Evolutionary conservation across 2,113 vertebrate genomes (phyloP).

Genomic region (Deroptyus accipitrinus): DNA sequence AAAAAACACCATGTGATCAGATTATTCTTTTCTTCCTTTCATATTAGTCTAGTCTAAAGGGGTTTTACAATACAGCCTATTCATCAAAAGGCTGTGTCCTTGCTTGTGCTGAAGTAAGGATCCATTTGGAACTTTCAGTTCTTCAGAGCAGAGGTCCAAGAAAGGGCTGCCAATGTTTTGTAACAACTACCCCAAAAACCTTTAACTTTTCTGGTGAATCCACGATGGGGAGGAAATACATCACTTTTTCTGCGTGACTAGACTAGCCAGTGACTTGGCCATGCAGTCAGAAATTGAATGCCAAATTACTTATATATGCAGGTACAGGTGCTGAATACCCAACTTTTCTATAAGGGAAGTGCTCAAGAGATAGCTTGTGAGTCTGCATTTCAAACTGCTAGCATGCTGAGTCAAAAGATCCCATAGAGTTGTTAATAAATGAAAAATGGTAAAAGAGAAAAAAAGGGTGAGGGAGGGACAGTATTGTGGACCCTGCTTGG

Average conservation of each 20-base stretch:
- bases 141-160: neutral
- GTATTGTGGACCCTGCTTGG: neutral
- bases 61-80: neutral
- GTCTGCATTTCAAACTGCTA: neutral
- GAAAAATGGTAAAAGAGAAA: neutral
- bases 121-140: neutral
- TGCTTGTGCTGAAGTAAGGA: neutral
- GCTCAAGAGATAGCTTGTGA: neutral
- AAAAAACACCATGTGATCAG: neutral
- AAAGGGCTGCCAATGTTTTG: neutral
- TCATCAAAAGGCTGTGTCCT: neutral
- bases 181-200: neutral
- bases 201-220: neutral
- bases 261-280: neutral
- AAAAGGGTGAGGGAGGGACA: neutral
- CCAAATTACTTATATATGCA: neutral
- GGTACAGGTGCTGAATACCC: neutral
- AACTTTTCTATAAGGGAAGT: neutral
- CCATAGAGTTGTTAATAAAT: neutral
- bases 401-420: neutral
- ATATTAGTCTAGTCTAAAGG: neutral
- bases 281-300: neutral
- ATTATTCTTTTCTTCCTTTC: neutral
- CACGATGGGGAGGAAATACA: neutral
- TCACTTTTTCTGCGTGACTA: neutral